Percentiles rank a stretch among this genome's conserved stretches.
phyloP scores from a whole-genome alignment of 1,140 invertebrate genomes.

The Arion vulgaris region DNA sequence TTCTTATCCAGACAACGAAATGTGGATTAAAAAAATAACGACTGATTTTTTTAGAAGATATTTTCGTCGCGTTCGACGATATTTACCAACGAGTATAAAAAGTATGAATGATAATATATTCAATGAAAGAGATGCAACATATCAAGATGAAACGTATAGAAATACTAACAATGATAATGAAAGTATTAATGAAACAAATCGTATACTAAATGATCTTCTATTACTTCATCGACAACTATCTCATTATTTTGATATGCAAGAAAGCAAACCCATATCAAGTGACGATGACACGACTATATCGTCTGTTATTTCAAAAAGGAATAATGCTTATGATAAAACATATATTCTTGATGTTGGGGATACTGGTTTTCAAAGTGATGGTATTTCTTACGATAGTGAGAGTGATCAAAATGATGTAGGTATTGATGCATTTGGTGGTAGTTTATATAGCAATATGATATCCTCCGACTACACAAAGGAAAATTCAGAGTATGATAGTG shows the following conservation, averaged over 20 bases:
- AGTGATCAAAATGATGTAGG: neutral
- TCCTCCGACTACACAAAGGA: neutral
- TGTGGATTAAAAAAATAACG: neutral
- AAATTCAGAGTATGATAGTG: neutral
- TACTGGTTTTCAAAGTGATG: neutral
- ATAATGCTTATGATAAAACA: neutral
- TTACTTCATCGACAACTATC: neutral
- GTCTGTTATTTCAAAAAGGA: neutral
- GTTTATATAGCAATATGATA: neutral
- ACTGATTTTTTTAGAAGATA: neutral
- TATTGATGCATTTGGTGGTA: neutral
- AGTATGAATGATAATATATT: neutral
- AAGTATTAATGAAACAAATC: neutral
- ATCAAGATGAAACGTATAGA: neutral
- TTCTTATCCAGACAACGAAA: neutral
- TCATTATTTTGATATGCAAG: neutral
- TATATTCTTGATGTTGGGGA: neutral
- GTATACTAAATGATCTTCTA: neutral
- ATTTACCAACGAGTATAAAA: conserved; percentile 14
- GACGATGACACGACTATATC: neutral
- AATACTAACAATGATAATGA: neutral
- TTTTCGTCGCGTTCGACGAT: neutral
- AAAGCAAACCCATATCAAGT: neutral
- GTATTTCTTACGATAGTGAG: neutral
- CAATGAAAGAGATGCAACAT: neutral